Conservation (phyloP, 2,797 vertebrate genomes). For the Eurystomus glaucurus region DNA sequence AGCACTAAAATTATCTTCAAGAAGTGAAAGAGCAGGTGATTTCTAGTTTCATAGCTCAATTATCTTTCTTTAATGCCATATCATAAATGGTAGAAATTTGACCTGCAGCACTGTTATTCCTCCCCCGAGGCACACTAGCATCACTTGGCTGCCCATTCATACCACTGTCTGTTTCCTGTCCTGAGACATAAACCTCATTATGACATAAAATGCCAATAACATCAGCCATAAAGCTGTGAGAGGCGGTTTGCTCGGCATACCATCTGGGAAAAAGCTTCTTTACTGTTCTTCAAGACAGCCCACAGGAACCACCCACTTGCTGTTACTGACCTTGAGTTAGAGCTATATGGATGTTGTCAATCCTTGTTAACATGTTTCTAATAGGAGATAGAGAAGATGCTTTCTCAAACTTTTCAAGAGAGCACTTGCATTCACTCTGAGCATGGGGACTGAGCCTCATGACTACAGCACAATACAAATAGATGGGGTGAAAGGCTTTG, state of each 20-base stretch:
- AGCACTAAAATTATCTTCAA: not conserved
- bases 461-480: not conserved
- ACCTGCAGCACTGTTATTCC: not conserved
- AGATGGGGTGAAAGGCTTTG: not conserved
- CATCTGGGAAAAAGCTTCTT: constrained; percentile 21
- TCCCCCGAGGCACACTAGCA: not conserved
- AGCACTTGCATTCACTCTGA: not conserved
- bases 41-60: constrained; percentile 4
- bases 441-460: not conserved
- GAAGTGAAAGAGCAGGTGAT: not conserved
- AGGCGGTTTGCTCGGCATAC: not conserved
- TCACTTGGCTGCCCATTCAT: not conserved
- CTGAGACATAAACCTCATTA: not conserved
- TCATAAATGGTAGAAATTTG: constrained; percentile 4
- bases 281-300: not conserved
- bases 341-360: not conserved
- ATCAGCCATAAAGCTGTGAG: not conserved
- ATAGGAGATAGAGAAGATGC: not conserved
- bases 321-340: constrained; percentile 38
- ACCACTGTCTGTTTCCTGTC: not conserved
- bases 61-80: constrained; percentile 13
- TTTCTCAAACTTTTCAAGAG: not conserved
- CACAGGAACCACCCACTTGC: constrained; percentile 20
- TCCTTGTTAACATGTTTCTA: not conserved
- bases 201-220: not conserved